Evolutionary conservation across 2,888 invertebrate species (phyloP), one percentile per base, ranked within the genome.

Genomic region (Venusia cambrica): DNA sequence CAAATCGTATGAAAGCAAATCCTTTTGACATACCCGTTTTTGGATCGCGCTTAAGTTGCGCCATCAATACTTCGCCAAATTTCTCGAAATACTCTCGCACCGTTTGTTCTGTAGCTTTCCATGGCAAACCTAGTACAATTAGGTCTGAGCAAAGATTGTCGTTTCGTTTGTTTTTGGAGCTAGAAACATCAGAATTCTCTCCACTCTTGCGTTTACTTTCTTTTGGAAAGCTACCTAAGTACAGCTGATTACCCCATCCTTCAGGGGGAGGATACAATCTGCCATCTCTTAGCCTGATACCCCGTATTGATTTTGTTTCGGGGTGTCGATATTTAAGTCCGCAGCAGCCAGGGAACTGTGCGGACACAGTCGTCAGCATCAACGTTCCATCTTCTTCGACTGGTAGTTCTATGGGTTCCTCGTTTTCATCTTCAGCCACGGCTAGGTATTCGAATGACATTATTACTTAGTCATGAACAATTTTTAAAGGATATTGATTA

Each of bases 41-140:
- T 4, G 94, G 91, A 78, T 97, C 96, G 79, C 96, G 94, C 76
- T 98, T 98, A 5, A 97, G 94, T 90, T 98, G 98, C 37, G 97
- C 97, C 97, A 99, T 98, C 42, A 98, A 88, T 38, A 99, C 96
- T 85, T 97, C 98, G 14, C 99, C 99, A 87, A 96, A 99, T 50
- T 96, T 94, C 72, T 97, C 97, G 85, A 99, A 99, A 87, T 99
- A 98, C 70, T 97, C 96, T 51, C 96, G 90, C 48, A 99, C 91
- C 73, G 97, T 97, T 73, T 97, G 97, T 77, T 99, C 98, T 2
- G 95, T 95, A 18, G 98, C 97, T 85, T 98, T 98, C 97, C 97
- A 99, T 44, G 98, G 98, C 60, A 99, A 88, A 16, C 99, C 99
- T 54, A 99, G 90, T n/a, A 99, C 98, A 77, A 99, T 99, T 64